Evolutionary conservation across 1,140 invertebrate species (phyloP).

Genomic region (Plutomurus gul): DNA sequence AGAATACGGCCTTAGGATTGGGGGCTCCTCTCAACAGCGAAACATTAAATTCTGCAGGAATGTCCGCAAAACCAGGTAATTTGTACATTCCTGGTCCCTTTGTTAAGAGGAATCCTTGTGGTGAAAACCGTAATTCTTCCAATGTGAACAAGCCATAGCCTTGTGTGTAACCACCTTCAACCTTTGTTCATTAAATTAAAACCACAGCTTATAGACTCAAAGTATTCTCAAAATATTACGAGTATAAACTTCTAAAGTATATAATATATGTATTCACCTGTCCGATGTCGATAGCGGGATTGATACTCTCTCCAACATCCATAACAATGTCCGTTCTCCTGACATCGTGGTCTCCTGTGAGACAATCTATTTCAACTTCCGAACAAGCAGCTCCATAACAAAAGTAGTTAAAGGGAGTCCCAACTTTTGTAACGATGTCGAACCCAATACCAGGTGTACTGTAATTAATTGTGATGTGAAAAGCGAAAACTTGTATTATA

Average conservation of each 20-base stretch:
- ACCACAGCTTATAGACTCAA: too few species aligned
- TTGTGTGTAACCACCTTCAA: slow-evolving; percentile 62
- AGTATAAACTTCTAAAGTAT: too few species aligned
- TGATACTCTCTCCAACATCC: slow-evolving; percentile 90
- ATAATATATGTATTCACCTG: too few species aligned
- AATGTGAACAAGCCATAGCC: slow-evolving; percentile 84
- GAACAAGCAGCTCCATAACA: slow-evolving; percentile 78
- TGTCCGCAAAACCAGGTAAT: slow-evolving; percentile 77
- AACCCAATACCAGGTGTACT: slow-evolving; percentile 79
- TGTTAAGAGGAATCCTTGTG: slow-evolving; percentile 77
- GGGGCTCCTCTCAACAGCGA: slow-evolving; percentile 82
- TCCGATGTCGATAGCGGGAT: slow-evolving; percentile 94
- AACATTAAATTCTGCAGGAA: slow-evolving; percentile 90
- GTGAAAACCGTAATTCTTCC: slow-evolving; percentile 85
- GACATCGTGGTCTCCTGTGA: slow-evolving; percentile 84
- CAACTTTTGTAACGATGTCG: slow-evolving; percentile 71
- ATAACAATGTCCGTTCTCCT: slow-evolving; percentile 87
- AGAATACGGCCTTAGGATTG: slow-evolving; percentile 89
- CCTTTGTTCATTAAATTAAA: too few species aligned
- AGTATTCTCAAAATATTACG: too few species aligned
- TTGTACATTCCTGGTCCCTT: slow-evolving; percentile 92
- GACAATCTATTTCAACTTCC: slow-evolving; percentile 85
- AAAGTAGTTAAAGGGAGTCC: slow-evolving; percentile 77
- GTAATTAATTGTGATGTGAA: neutral
- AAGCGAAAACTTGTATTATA: neutral